Evolutionary conservation across 1,140 invertebrate genomes (phyloP), one percentile per base, ranked within the genome.

Genomic region (Thaumetopoea pityocampa): DNA sequence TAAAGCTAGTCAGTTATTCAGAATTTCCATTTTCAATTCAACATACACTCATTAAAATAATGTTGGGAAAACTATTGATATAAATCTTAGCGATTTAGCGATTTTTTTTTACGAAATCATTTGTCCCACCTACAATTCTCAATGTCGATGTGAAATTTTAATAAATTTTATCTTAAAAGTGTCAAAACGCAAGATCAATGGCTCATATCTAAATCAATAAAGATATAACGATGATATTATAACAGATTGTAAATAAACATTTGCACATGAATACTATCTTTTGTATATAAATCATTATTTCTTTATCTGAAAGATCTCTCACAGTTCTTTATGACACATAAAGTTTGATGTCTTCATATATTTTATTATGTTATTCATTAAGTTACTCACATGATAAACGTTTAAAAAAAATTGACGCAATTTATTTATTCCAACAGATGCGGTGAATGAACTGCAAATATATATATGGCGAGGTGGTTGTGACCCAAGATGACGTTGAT

Each of bases 161-260:
- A 32, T 32, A 41, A 41, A 41, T 41, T 22, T 40, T 17, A 5
- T 41, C 19, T 14, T 12, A 14, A 12, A 28, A 14, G 14, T 15
- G 30, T 49, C 38, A 49, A 41, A 41, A 35, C 12, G 1, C 27
- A 30, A 49, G 37, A 35, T 42, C 32, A 36, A 49, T 35, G 18
- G 18, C 23, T 44, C 16, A 44, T 41, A 48, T 22, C 8, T 11
- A 19, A 38, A 41, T 26, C 37, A 49, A 50, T 43, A 50, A 43
- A 50, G 33, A 43, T 43, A 50, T 38, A 37, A 50, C 43, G 33
- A 43, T 28, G 34, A 38, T 23, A 43, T 50, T 50, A 50, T 50
- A 38, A 43, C 38, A 33, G 18, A 11, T 43, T 17, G 41, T 45
- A 45, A 51, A 51, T 29, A 45, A 29, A 45, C 41, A 36, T 51